Evolutionary conservation across 2,888 invertebrate species (phyloP).

Genomic region (Metallyticus violacea): DNA sequence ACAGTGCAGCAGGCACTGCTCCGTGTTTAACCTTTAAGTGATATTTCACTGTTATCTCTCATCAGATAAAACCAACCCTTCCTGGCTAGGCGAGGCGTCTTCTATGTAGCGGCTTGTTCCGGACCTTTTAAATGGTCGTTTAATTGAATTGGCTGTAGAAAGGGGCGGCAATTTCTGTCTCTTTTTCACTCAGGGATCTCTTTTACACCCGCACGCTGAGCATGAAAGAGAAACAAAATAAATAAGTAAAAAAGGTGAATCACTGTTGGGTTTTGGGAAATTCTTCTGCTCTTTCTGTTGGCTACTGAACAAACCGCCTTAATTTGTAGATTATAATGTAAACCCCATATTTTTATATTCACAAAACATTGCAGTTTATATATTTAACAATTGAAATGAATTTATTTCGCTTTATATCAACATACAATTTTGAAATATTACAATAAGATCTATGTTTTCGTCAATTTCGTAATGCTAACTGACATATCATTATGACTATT

Average conservation of each 20-base stretch:
- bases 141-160: slow-evolving; percentile 3
- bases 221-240: neutral
- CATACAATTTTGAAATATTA: too few relatives aligned
- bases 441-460: too few relatives aligned
- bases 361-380: too few relatives aligned
- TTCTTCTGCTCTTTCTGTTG: neutral
- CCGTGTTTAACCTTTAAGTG: slow-evolving; percentile 2
- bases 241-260: neutral
- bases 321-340: neutral
- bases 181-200: neutral
- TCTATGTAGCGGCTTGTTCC: neutral
- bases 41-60: slow-evolving; percentile 11
- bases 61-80: neutral
- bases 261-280: neutral
- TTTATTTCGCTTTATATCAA: too few relatives aligned
- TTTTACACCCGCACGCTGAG: neutral
- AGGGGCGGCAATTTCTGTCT: neutral
- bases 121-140: neutral
- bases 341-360: neutral
- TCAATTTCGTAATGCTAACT: too few relatives aligned
- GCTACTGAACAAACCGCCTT: neutral
- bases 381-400: too few relatives aligned
- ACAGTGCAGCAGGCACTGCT: neutral
- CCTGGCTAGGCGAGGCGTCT: neutral
- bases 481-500: too few relatives aligned